These are phyloP conservation scores for Agonopterix arenella DNA, from an alignment of 2,888 invertebrate genomes.

Conservation along the genomic window DNA sequence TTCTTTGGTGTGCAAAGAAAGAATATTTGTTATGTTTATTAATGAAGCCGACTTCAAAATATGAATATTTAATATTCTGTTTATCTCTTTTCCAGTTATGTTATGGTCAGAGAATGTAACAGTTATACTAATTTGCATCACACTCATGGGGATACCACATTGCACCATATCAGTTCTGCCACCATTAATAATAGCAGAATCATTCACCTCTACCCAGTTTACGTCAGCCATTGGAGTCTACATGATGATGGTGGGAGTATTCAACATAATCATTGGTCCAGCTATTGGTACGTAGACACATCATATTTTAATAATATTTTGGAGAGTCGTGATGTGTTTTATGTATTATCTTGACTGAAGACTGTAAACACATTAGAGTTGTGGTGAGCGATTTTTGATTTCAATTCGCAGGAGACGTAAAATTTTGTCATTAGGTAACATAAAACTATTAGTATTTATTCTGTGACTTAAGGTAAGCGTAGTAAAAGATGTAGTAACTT, in stretches of 20 bases:
- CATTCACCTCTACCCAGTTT: constrained; percentile 71
- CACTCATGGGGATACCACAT: constrained; percentile 70
- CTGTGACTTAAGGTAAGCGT: no score
- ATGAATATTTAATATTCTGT: not conserved
- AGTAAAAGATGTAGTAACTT: no score
- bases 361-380: no score
- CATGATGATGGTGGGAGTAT: constrained; percentile 71
- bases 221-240: constrained; percentile 77
- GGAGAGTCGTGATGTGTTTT: no score
- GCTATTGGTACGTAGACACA: constrained; percentile 65
- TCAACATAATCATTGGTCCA: constrained; percentile 70
- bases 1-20: no score
- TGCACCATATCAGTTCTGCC: constrained; percentile 70
- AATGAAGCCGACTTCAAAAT: no score
- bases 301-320: not conserved
- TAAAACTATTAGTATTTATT: no score
- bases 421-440: no score
- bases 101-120: constrained; percentile 36
- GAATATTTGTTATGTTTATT: no score
- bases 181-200: constrained; percentile 76
- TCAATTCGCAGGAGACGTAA: no score
- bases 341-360: no score
- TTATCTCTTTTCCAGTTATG: constrained; percentile 33
- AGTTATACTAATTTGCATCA: constrained; percentile 34
- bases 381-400: no score